Percentiles rank a stretch among this genome's conserved stretches.
Conservation (phyloP, 1,140 invertebrate genomes). For the Drosophila watanabei region DNA sequence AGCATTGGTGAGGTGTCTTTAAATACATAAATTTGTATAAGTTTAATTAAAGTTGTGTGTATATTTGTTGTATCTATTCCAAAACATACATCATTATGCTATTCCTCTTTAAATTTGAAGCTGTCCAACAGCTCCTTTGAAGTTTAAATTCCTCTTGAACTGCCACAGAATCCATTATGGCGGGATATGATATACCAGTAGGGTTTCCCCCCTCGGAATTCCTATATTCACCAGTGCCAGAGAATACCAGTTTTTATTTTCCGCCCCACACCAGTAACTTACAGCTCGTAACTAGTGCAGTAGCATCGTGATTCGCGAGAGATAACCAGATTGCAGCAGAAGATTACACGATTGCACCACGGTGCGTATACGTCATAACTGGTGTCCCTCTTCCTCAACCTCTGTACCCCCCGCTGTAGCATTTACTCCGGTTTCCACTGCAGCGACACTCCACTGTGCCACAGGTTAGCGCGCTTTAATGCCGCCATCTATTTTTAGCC, state of each 20-base stretch:
- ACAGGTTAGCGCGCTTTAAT: conserved; percentile 58
- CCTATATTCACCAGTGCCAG: background rate
- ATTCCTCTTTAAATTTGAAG: background rate
- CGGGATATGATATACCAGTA: conserved; percentile 22
- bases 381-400: background rate
- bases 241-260: conserved; percentile 25
- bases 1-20: background rate
- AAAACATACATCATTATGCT: too few relatives aligned
- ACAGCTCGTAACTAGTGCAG: conserved; percentile 32
- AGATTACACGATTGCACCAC: conserved; percentile 28
- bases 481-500: conserved; percentile 72
- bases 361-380: conserved; percentile 46
- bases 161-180: conserved; percentile 9
- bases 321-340: conserved; percentile 40
- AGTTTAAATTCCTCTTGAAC: background rate
- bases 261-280: conserved; percentile 14
- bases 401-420: background rate
- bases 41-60: background rate
- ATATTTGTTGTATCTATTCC: background rate
- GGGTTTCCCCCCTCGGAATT: conserved; percentile 28
- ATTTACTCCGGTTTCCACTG: background rate
- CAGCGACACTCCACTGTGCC: conserved; percentile 28
- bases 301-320: conserved; percentile 28
- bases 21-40: background rate
- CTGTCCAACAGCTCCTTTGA: background rate